Evolutionary conservation across 2,888 invertebrate species (phyloP), one percentile per base, ranked within the genome.

Genomic region (Syritta pipiens): DNA sequence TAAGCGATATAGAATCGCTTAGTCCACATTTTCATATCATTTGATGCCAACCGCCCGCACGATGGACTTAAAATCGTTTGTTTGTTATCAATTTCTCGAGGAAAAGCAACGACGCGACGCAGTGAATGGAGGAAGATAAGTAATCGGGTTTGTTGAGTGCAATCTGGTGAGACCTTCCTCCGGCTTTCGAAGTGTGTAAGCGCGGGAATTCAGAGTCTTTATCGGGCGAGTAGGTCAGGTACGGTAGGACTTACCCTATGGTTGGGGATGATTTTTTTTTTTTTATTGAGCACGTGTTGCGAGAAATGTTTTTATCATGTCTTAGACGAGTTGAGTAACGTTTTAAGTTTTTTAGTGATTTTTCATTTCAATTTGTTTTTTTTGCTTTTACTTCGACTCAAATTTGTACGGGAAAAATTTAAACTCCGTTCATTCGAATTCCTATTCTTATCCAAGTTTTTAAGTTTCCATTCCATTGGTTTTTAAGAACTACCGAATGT

Each of bases 11-110:
- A 40, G 12, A 51, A 14, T 22, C 24, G 10, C n/a, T n/a, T 42
- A 65, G 22, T 53, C 44, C 42, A 53, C 44, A n/a, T 30, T 53
- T 53, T 44, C 19, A 44, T 65, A 65, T 65, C 63, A 9, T 32
- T 17, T 19, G 10, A 42, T 65, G 51, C 7, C 24, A 42, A 42
- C 20, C 40, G n/a, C n/a, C n/a, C n/a, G 40, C 19, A 28, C 20
- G 40, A 28, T n/a, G 24, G 46, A 35, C 1, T 35, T 14, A 24
- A 5, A 1, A 22, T 14, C n/a, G n/a, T n/a, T n/a, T n/a, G n/a
- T 35, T 42, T 30, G 40, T 65, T 65, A 65, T 65, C 63, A 17
- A 3, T 22, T 44, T 44, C n/a, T 42, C 24, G 22, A 51, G 53
- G 53, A 53, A 65, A 44, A 53, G 42, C 22, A 53, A 65, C 30